Evolutionary conservation across 2,888 invertebrate genomes (phyloP), one percentile per base, ranked within the genome.

Genomic region (Glyphotaelius pellucidus): DNA sequence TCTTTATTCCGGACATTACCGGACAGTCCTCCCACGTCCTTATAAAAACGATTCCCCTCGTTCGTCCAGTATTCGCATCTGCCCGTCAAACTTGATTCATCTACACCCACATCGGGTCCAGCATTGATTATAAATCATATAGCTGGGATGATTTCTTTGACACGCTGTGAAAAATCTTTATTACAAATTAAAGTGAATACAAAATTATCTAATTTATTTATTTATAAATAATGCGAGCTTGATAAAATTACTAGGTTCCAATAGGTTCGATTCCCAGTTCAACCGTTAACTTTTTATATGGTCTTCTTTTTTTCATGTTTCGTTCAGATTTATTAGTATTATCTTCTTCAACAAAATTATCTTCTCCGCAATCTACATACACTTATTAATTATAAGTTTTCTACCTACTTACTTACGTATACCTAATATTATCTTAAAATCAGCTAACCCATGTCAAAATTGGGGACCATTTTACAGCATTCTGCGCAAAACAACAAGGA

Each of bases 51-150:
- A 85, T 86, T 86, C 84, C 67, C 91, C 91, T 86, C 84, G 88
- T 52, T 87, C 30, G 47, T 52, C 87, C 32, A 30, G 25, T 25
- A 89, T 79, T 79, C 86, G 84, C 91, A 91, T 81, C 91, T 91
- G 91, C 91, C 91, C 89, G 91, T 91, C 91, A 91, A 91, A 89
- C 32, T 67, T 89, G 91, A 91, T 91, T 89, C 89, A 91, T 91
- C 52, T 35, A 91, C 91, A 91, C 91, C 91, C 91, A 80, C 91
- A 89, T 84, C 89, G n/a, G 80, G 80, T 42, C 38, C 47, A n/a
- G 9, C 47, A 31, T 38, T 90, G 42, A 25, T 47, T 38, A 42
- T 90, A 42, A 89, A 89, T 89, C 67, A 89, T 86, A 83, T 35
- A 25, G 25, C 7, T 67, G 52, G 52, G 5, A 67, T 7, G 52